Percentiles rank a stretch among this genome's conserved stretches.
Evolutionary conservation across 2,797 vertebrate genomes (phyloP).

Genomic region (Darevskia nairensis): DNA sequence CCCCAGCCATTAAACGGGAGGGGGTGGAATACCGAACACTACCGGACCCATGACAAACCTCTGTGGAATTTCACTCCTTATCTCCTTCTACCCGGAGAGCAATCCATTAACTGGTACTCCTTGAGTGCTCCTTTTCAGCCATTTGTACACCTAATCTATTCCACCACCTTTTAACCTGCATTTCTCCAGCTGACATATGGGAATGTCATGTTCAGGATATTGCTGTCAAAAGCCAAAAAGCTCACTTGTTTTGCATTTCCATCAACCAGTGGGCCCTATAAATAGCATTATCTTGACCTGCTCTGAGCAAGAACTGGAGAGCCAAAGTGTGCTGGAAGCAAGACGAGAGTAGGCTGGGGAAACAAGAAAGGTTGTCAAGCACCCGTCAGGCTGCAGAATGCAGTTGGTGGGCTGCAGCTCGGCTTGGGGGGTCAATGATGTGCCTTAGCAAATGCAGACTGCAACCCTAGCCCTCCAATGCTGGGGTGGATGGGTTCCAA

Average conservation of each 20-base stretch:
- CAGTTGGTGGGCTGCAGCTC: background rate
- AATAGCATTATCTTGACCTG: slow-evolving; percentile 33
- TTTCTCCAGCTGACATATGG: slow-evolving; percentile 30
- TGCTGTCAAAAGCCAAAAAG: slow-evolving; percentile 36
- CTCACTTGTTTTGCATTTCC: slow-evolving; percentile 37
- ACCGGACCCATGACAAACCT: slow-evolving; percentile 9
- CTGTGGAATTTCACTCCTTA: slow-evolving; percentile 34
- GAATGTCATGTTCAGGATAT: slow-evolving; percentile 26
- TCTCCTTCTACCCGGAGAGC: slow-evolving; percentile 19
- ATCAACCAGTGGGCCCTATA: slow-evolving; percentile 28
- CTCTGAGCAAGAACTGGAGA: background rate
- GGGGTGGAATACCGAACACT: background rate
- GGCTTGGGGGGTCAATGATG: too few species aligned
- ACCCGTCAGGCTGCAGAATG: background rate
- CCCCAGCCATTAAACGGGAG: slow-evolving; percentile 15
- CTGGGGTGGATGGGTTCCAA: too few species aligned
- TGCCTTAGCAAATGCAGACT: background rate
- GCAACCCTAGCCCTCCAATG: background rate
- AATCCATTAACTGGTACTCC: slow-evolving; percentile 37
- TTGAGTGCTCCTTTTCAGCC: slow-evolving; percentile 20
- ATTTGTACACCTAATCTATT: slow-evolving; percentile 36
- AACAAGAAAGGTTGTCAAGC: background rate
- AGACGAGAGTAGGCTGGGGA: background rate
- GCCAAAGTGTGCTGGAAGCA: background rate
- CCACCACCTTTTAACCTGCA: slow-evolving; percentile 40